phyloP scores from a whole-genome alignment of 2,888 invertebrate species.

The Diplolepis rosae region DNA sequence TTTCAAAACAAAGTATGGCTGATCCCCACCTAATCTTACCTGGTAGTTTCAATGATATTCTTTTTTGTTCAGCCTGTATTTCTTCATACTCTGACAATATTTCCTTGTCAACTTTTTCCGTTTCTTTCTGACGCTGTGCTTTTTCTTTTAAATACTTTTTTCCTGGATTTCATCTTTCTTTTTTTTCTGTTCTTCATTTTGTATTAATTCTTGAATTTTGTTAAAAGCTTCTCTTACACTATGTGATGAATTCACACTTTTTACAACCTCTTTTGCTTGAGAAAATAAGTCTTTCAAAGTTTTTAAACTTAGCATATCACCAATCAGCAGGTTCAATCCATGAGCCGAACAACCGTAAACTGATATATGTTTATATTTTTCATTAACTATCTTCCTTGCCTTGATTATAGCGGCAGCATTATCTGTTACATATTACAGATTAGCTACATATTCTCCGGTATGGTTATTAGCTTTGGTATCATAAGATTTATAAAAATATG shows the following conservation, averaged over 20 bases:
- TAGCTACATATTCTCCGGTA: conserved; percentile 38
- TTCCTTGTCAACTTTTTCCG: no score
- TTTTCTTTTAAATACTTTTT: background rate
- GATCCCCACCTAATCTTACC: conserved; percentile 42
- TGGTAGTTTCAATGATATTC: conserved; percentile 36
- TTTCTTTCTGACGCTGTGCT: no score
- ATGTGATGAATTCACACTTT: conserved; percentile 38
- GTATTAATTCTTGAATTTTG: conserved; percentile 38
- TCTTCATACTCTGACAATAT: no score
- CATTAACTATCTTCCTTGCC: conserved; percentile 36
- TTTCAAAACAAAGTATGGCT: conserved; percentile 35
- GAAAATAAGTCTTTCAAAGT: conserved; percentile 25
- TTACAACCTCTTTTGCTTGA: conserved; percentile 32
- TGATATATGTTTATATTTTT: conserved; percentile 33
- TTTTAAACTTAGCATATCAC: conserved; percentile 31
- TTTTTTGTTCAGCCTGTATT: no score
- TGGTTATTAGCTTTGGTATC: conserved; percentile 34
- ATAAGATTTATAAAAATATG: conserved; percentile 40
- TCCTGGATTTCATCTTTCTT: background rate
- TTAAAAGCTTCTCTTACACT: conserved; percentile 34
- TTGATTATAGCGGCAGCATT: conserved; percentile 38
- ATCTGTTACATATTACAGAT: conserved; percentile 41
- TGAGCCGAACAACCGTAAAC: conserved; percentile 39
- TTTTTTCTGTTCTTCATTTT: background rate
- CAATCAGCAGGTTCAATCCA: conserved; percentile 35